Base-by-base conservation (phyloP, 2,797 vertebrate species). In the Margarornis squamiger region DNA sequence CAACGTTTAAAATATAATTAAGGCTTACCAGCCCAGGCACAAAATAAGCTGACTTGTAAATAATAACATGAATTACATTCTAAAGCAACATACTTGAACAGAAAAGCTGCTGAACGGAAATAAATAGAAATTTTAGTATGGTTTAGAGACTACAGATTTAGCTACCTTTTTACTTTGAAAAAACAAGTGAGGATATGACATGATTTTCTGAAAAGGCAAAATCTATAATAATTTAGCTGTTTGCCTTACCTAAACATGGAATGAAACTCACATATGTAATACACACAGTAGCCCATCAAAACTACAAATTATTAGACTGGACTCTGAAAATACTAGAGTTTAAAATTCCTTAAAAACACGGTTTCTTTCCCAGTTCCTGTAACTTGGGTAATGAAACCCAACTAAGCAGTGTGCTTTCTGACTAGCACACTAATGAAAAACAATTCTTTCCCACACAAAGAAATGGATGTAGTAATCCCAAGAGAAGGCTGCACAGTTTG, bases 361-460 rank as follows among this genome's bases (percentile, higher is more conserved):
- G 19, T 43, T 85, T 85, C 46, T 65, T 76, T 85, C 52, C 24
- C 41, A 63, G 55, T 59, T 94, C 52, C 83, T 80, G 57, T 30
- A 91, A 89, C 63, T 70, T 70, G 78, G 27, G 39, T 66, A 93
- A 77, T 29, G 45, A 88, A 92, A 92, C 30, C 29, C 27, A 8
- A 87, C 55, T 45, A 81, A 88, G 90, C 76, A 81, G 78, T 22
- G 72, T 90, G 86, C 54, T 83, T 94, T 95, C 93, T 88, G 90
- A 95, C 73, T 52, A 90, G 88, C 90, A 94, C 91, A 74, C 90
- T 95, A 94, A 92, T 79, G 90, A 95, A 93, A 92, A 96, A 79
- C 78, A 95, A 95, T 95, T 92, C 88, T 94, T 95, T 93, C 92
- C 91, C 84, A 96, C 90, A 95, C 82, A 90, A 95, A 91, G 88